phyloP scores from a whole-genome alignment of 2,888 invertebrate species.

The Ichneumon xanthorius region DNA sequence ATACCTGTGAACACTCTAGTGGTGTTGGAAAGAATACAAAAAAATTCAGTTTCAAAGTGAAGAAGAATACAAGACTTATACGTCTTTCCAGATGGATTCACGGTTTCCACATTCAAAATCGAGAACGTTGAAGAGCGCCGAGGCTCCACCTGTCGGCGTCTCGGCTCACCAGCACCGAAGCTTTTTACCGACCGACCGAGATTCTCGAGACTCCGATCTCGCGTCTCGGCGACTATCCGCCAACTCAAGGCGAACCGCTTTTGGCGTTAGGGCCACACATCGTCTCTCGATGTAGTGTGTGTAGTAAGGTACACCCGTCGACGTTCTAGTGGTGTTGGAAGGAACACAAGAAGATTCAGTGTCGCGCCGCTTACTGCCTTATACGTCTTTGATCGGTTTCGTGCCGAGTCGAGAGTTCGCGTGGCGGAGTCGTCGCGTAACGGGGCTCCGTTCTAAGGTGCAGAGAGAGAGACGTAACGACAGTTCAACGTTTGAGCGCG shows the following conservation, averaged over 20 bases:
- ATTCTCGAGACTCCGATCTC: conserved; percentile 14
- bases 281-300: conserved; percentile 16
- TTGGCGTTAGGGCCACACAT: conserved; percentile 40
- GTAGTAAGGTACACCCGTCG: neutral
- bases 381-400: conserved; percentile 37
- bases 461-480: neutral
- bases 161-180: neutral
- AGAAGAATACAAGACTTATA: too few relatives aligned
- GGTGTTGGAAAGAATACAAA: conserved; percentile 8
- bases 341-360: conserved; percentile 27
- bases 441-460: neutral
- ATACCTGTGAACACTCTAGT: conserved; percentile 13
- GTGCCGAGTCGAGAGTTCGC: conserved; percentile 19
- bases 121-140: neutral
- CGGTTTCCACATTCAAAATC: too few relatives aligned
- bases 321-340: conserved; percentile 26
- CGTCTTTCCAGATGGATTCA: too few relatives aligned
- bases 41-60: conserved; percentile 22
- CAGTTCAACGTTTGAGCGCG: conserved; percentile 31
- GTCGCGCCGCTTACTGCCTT: conserved; percentile 39
- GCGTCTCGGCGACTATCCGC: conserved; percentile 34
- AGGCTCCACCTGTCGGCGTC: neutral
- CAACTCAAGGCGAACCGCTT: conserved; percentile 55
- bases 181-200: conserved; percentile 22
- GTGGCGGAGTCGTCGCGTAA: conserved; percentile 12